These are phyloP conservation scores for Rachycentron canadum DNA, from an alignment of 2,797 vertebrate species.

Conservation along the genomic window DNA sequence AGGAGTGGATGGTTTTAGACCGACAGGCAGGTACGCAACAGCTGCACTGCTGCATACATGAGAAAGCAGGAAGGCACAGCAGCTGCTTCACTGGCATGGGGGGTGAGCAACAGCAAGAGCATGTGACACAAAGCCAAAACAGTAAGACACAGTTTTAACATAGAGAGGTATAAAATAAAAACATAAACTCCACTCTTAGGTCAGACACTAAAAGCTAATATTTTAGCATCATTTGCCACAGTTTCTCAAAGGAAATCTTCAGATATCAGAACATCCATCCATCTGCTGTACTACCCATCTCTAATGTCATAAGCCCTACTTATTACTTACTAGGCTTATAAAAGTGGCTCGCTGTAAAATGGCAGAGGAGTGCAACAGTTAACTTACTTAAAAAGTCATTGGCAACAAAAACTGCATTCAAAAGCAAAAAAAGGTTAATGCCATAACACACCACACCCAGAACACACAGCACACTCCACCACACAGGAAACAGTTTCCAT, in stretches of 20 bases:
- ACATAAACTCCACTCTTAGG: neutral
- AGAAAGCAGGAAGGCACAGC: slow-evolving; percentile 76
- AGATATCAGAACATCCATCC: neutral
- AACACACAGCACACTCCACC: neutral
- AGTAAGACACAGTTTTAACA: slow-evolving; percentile 1
- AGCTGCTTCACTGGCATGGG: slow-evolving; percentile 47
- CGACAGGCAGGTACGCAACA: slow-evolving; percentile 22
- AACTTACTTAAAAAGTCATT: neutral
- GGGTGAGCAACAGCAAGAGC: slow-evolving; percentile 18
- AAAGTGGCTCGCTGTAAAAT: too few relatives aligned
- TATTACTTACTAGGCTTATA: too few relatives aligned
- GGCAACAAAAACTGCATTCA: slow-evolving; percentile 19
- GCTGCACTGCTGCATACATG: slow-evolving; percentile 20
- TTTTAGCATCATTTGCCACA: neutral
- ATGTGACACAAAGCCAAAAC: neutral
- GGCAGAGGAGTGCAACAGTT: slow-evolving; percentile 1
- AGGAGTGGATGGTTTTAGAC: slow-evolving; percentile 8
- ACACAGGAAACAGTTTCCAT: neutral
- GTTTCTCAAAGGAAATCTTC: neutral
- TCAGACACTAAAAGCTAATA: neutral
- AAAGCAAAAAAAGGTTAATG: neutral
- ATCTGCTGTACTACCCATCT: too few relatives aligned
- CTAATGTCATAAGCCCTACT: neutral
- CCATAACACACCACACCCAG: neutral
- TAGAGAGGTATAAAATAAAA: neutral